Percentiles rank a stretch among this genome's conserved stretches.
Conservation (phyloP, 2,888 invertebrate species). For the Embidobia sp. region DNA sequence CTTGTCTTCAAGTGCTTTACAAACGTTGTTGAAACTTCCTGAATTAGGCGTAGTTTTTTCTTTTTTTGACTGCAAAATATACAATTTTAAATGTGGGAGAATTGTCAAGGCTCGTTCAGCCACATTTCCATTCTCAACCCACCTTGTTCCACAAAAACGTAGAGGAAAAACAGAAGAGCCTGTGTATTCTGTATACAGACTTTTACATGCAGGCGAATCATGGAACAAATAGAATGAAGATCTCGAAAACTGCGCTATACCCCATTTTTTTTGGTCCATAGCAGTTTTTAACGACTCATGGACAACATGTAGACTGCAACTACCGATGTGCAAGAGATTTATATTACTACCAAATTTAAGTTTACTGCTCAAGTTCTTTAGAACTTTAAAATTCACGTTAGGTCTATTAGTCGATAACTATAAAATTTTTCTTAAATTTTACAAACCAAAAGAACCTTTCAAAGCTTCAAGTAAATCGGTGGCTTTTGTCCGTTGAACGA, state of each 20-base stretch:
- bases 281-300: conserved; percentile 73
- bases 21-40: conserved; percentile 53
- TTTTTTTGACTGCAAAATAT: conserved; percentile 31
- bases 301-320: conserved; percentile 72
- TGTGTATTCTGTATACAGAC: conserved; percentile 66
- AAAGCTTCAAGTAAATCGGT: conserved; percentile 55
- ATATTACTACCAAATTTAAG: conserved; percentile 53
- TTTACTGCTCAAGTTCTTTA: conserved; percentile 43
- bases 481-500: conserved; percentile 2
- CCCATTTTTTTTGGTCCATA: conserved; percentile 14
- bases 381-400: conserved; percentile 65
- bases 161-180: conserved; percentile 65
- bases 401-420: conserved; percentile 68
- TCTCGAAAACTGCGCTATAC: conserved; percentile 59
- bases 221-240: conserved; percentile 71
- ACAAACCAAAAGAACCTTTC: conserved; percentile 26
- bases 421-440: conserved; percentile 59
- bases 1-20: conserved; percentile 28
- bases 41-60: conserved; percentile 1
- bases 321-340: conserved; percentile 68
- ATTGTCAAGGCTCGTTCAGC: conserved; percentile 61
- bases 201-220: conserved; percentile 69
- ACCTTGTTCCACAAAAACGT: conserved; percentile 68
- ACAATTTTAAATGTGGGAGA: conserved; percentile 57
- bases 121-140: conserved; percentile 68